Conservation (phyloP, 2,797 vertebrate species). For the Nannoperca obscura region DNA sequence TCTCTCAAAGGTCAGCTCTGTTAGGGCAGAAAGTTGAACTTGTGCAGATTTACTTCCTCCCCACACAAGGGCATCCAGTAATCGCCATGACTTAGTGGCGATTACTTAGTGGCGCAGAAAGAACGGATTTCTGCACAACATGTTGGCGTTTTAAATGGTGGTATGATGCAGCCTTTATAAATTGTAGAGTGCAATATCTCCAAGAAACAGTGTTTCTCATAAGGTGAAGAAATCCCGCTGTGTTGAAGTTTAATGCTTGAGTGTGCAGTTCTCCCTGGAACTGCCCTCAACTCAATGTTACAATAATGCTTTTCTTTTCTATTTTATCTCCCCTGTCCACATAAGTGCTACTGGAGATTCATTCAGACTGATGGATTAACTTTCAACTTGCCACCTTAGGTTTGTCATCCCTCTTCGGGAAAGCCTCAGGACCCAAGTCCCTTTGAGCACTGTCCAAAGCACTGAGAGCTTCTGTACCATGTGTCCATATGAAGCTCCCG, state of each 20-base stretch:
- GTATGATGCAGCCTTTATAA: background rate
- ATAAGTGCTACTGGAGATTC: constrained; percentile 60
- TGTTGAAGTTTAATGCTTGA: constrained; percentile 39
- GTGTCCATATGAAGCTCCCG: constrained; percentile 32
- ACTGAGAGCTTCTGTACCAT: constrained; percentile 41
- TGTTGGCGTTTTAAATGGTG: background rate
- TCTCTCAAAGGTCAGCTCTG: constrained; percentile 15
- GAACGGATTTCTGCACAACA: constrained; percentile 1
- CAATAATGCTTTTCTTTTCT: constrained; percentile 39
- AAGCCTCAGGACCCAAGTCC: constrained; percentile 50
- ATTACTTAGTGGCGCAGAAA: too few relatives aligned
- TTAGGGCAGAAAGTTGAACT: background rate
- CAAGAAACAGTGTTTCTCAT: constrained; percentile 12
- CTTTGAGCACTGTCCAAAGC: constrained; percentile 58
- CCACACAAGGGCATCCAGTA: constrained; percentile 6
- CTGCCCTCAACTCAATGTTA: constrained; percentile 48
- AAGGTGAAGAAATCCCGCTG: constrained; percentile 23
- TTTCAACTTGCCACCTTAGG: constrained; percentile 62
- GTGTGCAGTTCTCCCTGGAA: constrained; percentile 48
- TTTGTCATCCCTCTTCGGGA: constrained; percentile 57
- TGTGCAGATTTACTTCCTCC: background rate
- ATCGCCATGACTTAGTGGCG: background rate
- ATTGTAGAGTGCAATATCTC: background rate
- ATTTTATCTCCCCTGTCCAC: constrained; percentile 61
- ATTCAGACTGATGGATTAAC: constrained; percentile 67